These are phyloP conservation scores for Ormyrus labotus DNA, from an alignment of 2,888 invertebrate species.

Conservation along the genomic window DNA sequence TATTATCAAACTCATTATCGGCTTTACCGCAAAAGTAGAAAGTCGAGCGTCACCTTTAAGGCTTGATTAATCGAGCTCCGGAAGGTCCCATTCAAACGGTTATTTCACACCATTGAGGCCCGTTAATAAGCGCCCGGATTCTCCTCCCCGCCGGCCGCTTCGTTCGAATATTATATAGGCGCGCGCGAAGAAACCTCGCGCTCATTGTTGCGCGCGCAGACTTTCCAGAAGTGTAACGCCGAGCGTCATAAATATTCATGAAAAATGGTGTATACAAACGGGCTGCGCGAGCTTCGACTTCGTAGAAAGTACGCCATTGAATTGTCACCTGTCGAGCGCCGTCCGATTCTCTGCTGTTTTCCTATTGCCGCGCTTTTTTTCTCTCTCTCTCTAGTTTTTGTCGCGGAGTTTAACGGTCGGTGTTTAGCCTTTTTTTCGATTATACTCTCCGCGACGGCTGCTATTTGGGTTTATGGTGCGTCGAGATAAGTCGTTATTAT, in stretches of 20 bases:
- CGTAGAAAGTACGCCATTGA: conserved; percentile 26
- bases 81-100: conserved; percentile 27
- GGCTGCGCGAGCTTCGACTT: background rate
- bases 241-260: conserved; percentile 43
- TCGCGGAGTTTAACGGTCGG: too few relatives aligned
- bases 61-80: conserved; percentile 51
- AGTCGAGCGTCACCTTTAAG: conserved; percentile 32
- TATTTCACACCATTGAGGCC: conserved; percentile 49
- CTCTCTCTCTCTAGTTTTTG: too few relatives aligned
- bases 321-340: conserved; percentile 4
- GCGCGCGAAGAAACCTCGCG: background rate
- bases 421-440: too few relatives aligned
- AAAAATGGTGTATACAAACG: background rate
- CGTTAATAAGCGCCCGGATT: conserved; percentile 35
- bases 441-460: too few relatives aligned
- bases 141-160: background rate
- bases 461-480: too few relatives aligned
- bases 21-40: conserved; percentile 57
- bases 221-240: conserved; percentile 26
- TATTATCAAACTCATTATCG: conserved; percentile 55
- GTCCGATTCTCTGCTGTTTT: background rate
- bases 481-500: too few relatives aligned
- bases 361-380: too few relatives aligned
- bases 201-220: background rate
- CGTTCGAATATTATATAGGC: conserved; percentile 14